Evolutionary conservation across 2,797 vertebrate genomes (phyloP), one percentile per base, ranked within the genome.

Genomic region (Pagetopsis macropterus): DNA sequence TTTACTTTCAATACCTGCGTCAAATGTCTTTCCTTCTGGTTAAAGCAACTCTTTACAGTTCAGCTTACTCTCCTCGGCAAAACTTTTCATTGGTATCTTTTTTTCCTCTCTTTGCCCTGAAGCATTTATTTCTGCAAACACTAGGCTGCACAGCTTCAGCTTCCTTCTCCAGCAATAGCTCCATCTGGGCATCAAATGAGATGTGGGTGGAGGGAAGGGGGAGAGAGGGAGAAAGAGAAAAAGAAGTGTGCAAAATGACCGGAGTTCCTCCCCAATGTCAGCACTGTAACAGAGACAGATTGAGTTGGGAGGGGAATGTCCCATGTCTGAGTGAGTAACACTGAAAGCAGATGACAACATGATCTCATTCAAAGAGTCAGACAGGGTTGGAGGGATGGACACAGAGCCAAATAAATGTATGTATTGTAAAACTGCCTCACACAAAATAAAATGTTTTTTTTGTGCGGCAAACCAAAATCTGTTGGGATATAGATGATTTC

Each of bases 241-340:
- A 27, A 74, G 65, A 65, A 55, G 69, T 57, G 70, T 70, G 51
- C 66, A 69, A 81, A 86, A 68, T 80, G 88, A 85, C 81, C 78
- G 50, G 72, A 66, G 72, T 74, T 65, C 67, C 81, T 81, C 79
- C 86, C 76, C 68, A 78, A 63, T 81, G 86, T 93, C 87, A 80
- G 61, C 73, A 68, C 78, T 63, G 86, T 81, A 72, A 83, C 72
- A 59, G 70, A 81, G 87, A 92, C 90, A 94, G 91, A 93, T 90
- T 94, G 91, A 51, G 45, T 90, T 93, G 87, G 91, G 93, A 90
- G 92, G 89, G 85, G 89, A 77, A 52, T 33, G 75, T 92, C 87
- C 85, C 84, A 81, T 89, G 89, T 92, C 72, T 86, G 66, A 84
- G 86, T 91, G 89, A 93, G 84, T 86, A 87, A 92, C 84, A 78